phyloP scores from a whole-genome alignment of 2,888 invertebrate genomes.

The Tenthredo notha region DNA sequence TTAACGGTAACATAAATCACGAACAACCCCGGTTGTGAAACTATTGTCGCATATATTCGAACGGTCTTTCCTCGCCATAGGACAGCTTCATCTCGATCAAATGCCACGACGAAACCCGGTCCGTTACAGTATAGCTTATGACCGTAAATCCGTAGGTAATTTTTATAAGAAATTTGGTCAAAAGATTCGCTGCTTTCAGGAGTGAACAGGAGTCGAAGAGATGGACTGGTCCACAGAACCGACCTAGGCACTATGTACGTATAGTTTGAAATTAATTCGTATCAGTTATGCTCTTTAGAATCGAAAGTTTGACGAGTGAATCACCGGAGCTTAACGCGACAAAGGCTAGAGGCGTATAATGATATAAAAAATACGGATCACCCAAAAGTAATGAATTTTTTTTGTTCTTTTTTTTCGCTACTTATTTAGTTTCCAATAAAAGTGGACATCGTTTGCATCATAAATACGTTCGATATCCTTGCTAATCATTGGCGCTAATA shows the following conservation, averaged over 20 bases:
- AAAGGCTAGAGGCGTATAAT: not conserved
- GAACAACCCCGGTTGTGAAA: conserved; percentile 17
- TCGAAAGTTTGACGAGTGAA: conserved; percentile 47
- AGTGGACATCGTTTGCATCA: not conserved
- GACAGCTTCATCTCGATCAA: conserved; percentile 42
- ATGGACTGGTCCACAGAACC: conserved; percentile 13
- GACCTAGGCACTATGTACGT: conserved; percentile 25
- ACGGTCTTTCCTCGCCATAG: not conserved
- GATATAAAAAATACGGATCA: not conserved
- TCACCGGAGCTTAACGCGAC: conserved; percentile 16
- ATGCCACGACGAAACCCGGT: not conserved
- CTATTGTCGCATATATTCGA: conserved; percentile 15
- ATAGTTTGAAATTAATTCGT: conserved; percentile 34
- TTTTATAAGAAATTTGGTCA: conserved; percentile 6
- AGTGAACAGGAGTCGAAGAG: conserved; percentile 28
- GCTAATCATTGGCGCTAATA: not conserved
- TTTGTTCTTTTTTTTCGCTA: no score
- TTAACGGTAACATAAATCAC: conserved; percentile 64
- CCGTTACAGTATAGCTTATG: conserved; percentile 22
- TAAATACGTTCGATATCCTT: not conserved
- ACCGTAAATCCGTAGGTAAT: not conserved
- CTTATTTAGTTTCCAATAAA: not conserved
- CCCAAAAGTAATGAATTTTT: not conserved
- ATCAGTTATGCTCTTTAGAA: conserved; percentile 51
- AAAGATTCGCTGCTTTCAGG: not conserved